phyloP scores from a whole-genome alignment of 2,113 vertebrate species.

The Syrrhaptes paradoxus region DNA sequence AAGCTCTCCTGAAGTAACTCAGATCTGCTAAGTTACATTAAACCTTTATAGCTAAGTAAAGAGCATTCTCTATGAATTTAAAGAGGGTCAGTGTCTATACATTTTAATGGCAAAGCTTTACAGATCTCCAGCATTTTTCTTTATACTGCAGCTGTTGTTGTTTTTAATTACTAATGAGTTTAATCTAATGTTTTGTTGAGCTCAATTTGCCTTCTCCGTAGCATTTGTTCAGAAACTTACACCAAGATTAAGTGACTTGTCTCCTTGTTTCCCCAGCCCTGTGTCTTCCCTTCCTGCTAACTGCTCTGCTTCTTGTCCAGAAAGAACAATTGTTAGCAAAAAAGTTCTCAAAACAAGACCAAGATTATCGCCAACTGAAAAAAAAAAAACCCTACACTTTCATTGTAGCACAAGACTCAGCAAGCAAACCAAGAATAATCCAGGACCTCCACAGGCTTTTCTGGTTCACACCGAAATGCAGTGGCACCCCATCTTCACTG shows the following conservation, averaged over 20 bases:
- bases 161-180: conserved; percentile 76
- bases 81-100: conserved; percentile 69
- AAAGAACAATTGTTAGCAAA: not conserved
- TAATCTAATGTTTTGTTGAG: conserved; percentile 74
- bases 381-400: not conserved
- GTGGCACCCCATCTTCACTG: not conserved
- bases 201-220: conserved; percentile 71
- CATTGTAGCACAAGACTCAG: not conserved
- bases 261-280: not conserved
- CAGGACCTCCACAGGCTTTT: not conserved
- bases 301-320: not conserved
- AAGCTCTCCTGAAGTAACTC: conserved; percentile 81
- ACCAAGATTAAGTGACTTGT: conserved; percentile 43
- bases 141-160: conserved; percentile 68
- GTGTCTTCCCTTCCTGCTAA: not conserved
- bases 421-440: not conserved
- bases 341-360: not conserved
- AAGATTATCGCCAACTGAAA: not conserved
- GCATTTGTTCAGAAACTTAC: conserved; percentile 66
- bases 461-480: not conserved
- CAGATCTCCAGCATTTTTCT: conserved; percentile 46
- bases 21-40: conserved; percentile 86
- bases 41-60: conserved; percentile 83
- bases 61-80: conserved; percentile 85
- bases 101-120: conserved; percentile 61